These are phyloP conservation scores for Sphinx pinastri DNA, from an alignment of 2,888 invertebrate species.

Conservation along the genomic window DNA sequence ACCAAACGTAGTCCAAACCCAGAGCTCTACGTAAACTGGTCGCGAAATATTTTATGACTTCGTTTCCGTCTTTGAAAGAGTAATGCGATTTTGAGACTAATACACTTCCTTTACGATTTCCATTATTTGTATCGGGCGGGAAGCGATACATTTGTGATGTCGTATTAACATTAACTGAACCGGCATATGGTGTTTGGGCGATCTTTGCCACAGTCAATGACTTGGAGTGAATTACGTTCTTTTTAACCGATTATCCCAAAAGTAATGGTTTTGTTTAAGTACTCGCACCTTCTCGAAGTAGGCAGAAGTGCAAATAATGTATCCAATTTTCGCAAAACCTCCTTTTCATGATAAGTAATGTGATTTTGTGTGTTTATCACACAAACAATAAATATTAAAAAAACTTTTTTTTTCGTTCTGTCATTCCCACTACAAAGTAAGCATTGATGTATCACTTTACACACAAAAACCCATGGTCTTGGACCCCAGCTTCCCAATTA, in stretches of 20 bases:
- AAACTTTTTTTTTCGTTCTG: background rate
- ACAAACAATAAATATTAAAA: too few relatives aligned
- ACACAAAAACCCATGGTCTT: background rate
- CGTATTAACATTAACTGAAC: conserved; percentile 7
- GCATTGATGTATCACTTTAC: background rate
- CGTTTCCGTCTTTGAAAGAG: conserved; percentile 66
- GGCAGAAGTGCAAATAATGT: too few relatives aligned
- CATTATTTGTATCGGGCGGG: conserved; percentile 31
- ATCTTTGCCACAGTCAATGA: background rate
- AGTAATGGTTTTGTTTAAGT: too few relatives aligned
- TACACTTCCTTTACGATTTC: conserved; percentile 43
- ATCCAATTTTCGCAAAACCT: too few relatives aligned
- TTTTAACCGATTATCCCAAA: too few relatives aligned
- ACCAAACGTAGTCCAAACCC: conserved; percentile 32
- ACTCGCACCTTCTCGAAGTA: too few relatives aligned
- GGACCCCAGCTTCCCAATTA: conserved; percentile 40
- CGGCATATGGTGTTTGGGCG: conserved; percentile 3
- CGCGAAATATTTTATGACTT: conserved; percentile 75
- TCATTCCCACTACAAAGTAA: background rate
- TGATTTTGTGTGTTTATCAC: too few relatives aligned
- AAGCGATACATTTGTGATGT: conserved; percentile 16
- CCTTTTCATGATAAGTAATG: too few relatives aligned
- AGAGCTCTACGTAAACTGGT: conserved; percentile 53
- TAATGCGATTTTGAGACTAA: conserved; percentile 75
- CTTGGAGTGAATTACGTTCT: background rate